phyloP scores from a whole-genome alignment of 2,797 vertebrate genomes.

The Prionace glauca region DNA sequence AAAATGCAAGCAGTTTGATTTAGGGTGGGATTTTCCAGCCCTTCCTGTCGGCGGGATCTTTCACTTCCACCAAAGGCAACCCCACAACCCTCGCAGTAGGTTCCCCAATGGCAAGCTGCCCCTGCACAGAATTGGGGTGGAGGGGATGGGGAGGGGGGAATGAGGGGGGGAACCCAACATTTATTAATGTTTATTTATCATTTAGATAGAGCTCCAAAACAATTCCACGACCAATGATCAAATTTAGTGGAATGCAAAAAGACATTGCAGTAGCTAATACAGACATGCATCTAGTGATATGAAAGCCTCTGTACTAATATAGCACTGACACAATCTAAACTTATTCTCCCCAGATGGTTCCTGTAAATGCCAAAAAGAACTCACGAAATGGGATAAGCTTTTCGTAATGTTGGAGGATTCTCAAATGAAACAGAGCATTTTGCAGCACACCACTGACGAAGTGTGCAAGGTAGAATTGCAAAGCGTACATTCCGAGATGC shows the following conservation, averaged over 20 bases:
- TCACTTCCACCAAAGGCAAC: too few species aligned
- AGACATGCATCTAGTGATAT: slow-evolving; percentile 46
- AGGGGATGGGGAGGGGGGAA: too few species aligned
- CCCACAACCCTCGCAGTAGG: too few species aligned
- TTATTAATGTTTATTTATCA: not conserved
- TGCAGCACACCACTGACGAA: slow-evolving; percentile 77
- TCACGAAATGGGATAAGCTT: slow-evolving; percentile 86
- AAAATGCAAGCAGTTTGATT: not conserved
- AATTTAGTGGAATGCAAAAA: not conserved
- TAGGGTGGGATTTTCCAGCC: too few species aligned
- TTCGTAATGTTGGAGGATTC: slow-evolving; percentile 95
- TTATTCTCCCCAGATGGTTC: slow-evolving; percentile 43
- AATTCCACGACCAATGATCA: not conserved
- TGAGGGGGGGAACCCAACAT: too few species aligned
- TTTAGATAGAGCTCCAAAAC: slow-evolving; percentile 48
- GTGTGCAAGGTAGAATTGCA: slow-evolving; percentile 73
- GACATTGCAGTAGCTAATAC: not conserved
- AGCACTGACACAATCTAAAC: not conserved
- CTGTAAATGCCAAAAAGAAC: slow-evolving; percentile 63
- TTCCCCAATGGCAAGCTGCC: too few species aligned
- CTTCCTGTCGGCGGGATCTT: too few species aligned
- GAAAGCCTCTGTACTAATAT: slow-evolving; percentile 41
- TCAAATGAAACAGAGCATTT: slow-evolving; percentile 90
- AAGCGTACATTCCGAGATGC: slow-evolving; percentile 66
- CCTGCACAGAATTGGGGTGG: too few species aligned